Percentiles rank a stretch among this genome's conserved stretches.
Evolutionary conservation across 2,888 invertebrate species (phyloP).

Genomic region (Deroplatys truncata): DNA sequence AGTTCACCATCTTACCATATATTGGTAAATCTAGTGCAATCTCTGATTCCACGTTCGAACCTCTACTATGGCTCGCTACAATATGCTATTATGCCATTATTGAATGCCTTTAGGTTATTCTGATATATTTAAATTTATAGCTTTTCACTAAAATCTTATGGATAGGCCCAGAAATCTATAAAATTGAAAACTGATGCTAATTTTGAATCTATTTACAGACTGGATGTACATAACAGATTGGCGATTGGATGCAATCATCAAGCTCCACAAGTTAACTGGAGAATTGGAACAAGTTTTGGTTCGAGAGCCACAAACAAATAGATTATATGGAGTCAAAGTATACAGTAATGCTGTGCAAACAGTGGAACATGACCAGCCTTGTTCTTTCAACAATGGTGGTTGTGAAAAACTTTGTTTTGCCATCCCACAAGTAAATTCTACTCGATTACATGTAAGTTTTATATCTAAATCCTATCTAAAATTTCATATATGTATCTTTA

Average conservation of each 20-base stretch:
- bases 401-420: constrained; percentile 96
- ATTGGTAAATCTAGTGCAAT: too few species aligned
- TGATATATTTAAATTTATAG: too few species aligned
- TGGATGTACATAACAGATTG: constrained; percentile 98
- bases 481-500: too few species aligned
- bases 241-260: constrained; percentile 89
- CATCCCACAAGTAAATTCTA: constrained; percentile 59
- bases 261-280: constrained; percentile 84
- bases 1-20: too few species aligned
- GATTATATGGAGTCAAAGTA: constrained; percentile 87
- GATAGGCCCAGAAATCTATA: neutral
- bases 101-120: too few species aligned
- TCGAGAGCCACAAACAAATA: constrained; percentile 82
- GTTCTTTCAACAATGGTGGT: constrained; percentile 77
- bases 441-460: constrained; percentile 38
- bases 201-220: constrained; percentile 46
- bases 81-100: too few species aligned
- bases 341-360: constrained; percentile 73
- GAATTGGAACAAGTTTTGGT: constrained; percentile 83
- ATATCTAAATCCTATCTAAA: neutral
- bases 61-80: too few species aligned
- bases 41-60: too few species aligned
- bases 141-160: too few species aligned
- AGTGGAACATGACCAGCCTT: constrained; percentile 71
- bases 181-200: neutral